Evolutionary conservation across 2,888 invertebrate species (phyloP), one percentile per base, ranked within the genome.

Genomic region (Heteromyza rotundicornis): DNA sequence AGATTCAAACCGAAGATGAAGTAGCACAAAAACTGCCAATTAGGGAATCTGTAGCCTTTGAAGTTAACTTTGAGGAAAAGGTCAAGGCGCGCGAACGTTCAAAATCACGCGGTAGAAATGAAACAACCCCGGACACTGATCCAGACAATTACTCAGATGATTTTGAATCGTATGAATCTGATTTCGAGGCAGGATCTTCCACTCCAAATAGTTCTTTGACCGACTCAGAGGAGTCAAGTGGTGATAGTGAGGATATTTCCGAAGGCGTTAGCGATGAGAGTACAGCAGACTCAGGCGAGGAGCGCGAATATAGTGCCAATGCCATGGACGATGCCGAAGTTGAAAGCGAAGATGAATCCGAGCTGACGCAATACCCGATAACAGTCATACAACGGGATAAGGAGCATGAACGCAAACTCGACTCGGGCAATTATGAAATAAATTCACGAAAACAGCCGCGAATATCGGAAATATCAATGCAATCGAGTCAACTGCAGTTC

Each of bases 351-450:
- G 59, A 62, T 5, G 32, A 32, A 12, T 78, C 80, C 10, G 79
- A 81, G 55, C 68, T 76, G 27, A 81, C 81, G 0, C 78, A 80
- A 64, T 77, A 77, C 55, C 78, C 80, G 1, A 71, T 78, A 2
- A 81, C 81, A 0, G 80, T 81, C 1, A 80, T 82, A 56, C 80
- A 76, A n/a, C 69, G 75, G 0, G 79, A 80, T 20, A 81, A 73
- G 16, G 86, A 86, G 59, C 82, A 84, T 54, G 87, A 88, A 62
- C 80, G 83, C 40, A 86, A 87, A 78, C 70, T 88, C 56, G 88
- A 88, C 74, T 88, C 88, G 0, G 88, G 88, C 1, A 86, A 85
- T 71, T 88, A 86, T 71, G 88, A 88, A 47, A 75, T 88, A 67
- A 81, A 77, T 53, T 68, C 65, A 1, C 72, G 70, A 0, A 70